Evolutionary conservation across 2,113 vertebrate genomes (phyloP), one percentile per base, ranked within the genome.

Genomic region (Corvus cornix): DNA sequence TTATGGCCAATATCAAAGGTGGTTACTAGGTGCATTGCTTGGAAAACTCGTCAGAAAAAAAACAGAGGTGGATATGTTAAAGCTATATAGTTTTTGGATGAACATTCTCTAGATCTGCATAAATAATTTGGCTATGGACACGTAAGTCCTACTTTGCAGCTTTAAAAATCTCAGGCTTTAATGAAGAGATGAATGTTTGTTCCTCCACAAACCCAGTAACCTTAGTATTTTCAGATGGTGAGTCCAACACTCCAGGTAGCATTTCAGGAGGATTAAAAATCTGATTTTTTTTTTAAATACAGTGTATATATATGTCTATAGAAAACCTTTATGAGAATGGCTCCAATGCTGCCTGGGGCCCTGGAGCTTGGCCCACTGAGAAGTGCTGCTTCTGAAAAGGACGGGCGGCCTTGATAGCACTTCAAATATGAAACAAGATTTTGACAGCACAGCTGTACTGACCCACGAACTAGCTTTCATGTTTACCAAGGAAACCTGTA

Each of bases 51-150:
- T 70, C 48, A 88, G 63, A 90, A 94, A 51, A 37, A 93, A 88
- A 95, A 6, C 21, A 67, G 67, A 35, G 27, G 31, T 64, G 49
- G 68, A 68, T 90, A 93, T 92, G 59, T 90, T 95, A 90, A 95
- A 90, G 51, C 43, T 53, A 53, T 88, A 74, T 35, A 16, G 19
- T 4, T 83, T 91, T 90, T 92, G 85, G 82, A 91, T 33, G 18
- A 68, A 58, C 26, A 13, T 60, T 92, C 79, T 86, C 68, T 85
- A 85, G 51, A 93, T 44, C 91, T 96, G 93, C 84, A 86, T 70
- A 92, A 96, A 93, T 87, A 83, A 91, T 96, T 96, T 96, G 82
- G 74, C 93, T 80, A 33, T 10, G 33, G 78, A 58, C 59, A 72
- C 2, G 0, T 31, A 87, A 85, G 24, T 70, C 15, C 51, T 78